These are phyloP conservation scores for Xanthia togata DNA, from an alignment of 2,888 invertebrate genomes.

Conservation along the genomic window DNA sequence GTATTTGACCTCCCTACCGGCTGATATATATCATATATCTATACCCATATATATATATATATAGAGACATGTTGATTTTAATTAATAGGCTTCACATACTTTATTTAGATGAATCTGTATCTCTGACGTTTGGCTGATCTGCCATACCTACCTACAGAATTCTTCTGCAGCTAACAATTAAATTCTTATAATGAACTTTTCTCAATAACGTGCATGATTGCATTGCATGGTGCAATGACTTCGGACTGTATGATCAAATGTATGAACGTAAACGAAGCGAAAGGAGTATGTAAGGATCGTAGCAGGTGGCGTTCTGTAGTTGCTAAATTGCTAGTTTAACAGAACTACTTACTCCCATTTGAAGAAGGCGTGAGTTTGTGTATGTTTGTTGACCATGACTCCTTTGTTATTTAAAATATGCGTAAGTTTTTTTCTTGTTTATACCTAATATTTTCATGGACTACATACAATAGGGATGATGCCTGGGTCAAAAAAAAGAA, in stretches of 20 bases:
- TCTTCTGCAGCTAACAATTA: background rate
- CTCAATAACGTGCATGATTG: conserved; percentile 15
- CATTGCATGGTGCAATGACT: background rate
- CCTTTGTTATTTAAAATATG: conserved; percentile 2
- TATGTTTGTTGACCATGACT: conserved; percentile 5
- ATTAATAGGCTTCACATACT: background rate
- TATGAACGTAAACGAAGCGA: background rate
- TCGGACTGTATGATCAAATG: too few species aligned
- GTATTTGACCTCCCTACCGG: too few species aligned
- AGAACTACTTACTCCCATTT: background rate
- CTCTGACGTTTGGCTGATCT: background rate
- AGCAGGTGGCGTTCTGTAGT: background rate
- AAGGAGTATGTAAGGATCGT: background rate
- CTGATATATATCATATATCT: too few species aligned
- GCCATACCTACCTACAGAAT: background rate
- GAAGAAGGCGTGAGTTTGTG: background rate
- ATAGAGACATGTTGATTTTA: background rate
- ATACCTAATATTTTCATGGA: background rate
- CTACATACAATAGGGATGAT: too few species aligned
- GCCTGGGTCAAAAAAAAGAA: too few species aligned
- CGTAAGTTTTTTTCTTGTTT: conserved; percentile 15
- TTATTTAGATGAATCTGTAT: too few species aligned
- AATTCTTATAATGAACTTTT: conserved; percentile 4
- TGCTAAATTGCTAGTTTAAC: too few species aligned
- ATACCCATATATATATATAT: too few species aligned